A percentile compares a stretch with the other conserved stretches of the same genome.
These are phyloP conservation scores for Melanerpes formicivorus DNA, from an alignment of 2,113 vertebrate genomes.

Conservation along the genomic window DNA sequence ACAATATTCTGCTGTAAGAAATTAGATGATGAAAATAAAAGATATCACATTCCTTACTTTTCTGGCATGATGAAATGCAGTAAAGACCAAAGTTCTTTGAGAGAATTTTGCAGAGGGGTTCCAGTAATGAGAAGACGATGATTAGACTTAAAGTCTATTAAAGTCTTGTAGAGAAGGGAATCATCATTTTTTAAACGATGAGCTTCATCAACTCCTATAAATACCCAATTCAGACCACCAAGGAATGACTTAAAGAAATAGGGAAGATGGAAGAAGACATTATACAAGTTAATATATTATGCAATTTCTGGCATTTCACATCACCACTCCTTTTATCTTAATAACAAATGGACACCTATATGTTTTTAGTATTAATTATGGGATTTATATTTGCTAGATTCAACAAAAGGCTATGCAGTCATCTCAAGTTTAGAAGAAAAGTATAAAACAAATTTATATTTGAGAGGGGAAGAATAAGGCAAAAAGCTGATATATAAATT, in stretches of 20 bases:
- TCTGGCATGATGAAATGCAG: constrained; percentile 99
- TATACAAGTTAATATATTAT: constrained; percentile 10
- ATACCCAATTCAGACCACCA: constrained; percentile 91
- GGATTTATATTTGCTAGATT: neutral
- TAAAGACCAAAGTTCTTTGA: constrained; percentile 98
- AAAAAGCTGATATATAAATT: neutral
- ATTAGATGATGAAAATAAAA: neutral
- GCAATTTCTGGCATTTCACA: constrained; percentile 10
- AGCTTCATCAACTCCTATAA: neutral
- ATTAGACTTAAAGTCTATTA: constrained; percentile 98
- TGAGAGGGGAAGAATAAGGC: neutral
- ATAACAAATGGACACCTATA: neutral
- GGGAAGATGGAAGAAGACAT: neutral
- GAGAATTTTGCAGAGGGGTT: constrained; percentile 96
- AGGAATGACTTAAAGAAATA: constrained; percentile 86
- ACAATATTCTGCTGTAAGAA: neutral
- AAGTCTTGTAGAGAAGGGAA: constrained; percentile 96
- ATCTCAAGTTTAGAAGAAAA: constrained; percentile 4
- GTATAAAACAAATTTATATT: neutral
- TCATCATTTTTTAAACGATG: constrained; percentile 92
- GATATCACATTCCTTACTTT: constrained; percentile 82
- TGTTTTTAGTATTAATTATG: neutral
- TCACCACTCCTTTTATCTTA: constrained; percentile 5
- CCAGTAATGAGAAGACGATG: constrained; percentile 98
- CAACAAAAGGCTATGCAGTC: neutral